phyloP scores from a whole-genome alignment of 1,140 invertebrate species.

The Batillaria attramentaria region DNA sequence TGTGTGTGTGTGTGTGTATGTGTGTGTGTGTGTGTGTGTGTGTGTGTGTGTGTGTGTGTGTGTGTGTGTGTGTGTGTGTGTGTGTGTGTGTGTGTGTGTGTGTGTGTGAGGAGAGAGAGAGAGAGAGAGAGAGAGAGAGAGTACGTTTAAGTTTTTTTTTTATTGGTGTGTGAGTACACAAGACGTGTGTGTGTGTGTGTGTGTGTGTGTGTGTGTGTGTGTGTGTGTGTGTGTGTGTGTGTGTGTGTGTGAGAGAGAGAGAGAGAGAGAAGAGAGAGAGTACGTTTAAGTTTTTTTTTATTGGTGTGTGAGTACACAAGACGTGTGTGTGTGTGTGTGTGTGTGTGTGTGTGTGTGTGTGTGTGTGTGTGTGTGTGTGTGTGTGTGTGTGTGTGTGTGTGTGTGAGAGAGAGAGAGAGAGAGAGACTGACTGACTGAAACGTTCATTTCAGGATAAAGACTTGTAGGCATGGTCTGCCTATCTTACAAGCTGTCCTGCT shows the following conservation, averaged over 20 bases:
- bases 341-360: constrained; percentile 2
- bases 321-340: not conserved
- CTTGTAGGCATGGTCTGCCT: no score
- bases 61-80: no score
- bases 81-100: no score
- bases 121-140: no score
- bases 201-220: not conserved
- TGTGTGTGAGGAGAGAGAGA: no score
- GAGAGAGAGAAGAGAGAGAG: not conserved
- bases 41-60: no score
- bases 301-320: not conserved
- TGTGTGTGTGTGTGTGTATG: no score
- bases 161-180: no score
- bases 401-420: not conserved
- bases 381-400: not conserved
- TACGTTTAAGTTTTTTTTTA: not conserved
- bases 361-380: not conserved
- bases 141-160: no score
- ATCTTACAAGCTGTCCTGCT: no score
- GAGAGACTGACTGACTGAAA: not conserved
- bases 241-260: not conserved
- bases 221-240: not conserved
- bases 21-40: no score
- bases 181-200: not conserved
- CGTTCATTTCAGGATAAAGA: no score